phyloP scores from a whole-genome alignment of 2,797 vertebrate species.

The Myotis daubentonii region DNA sequence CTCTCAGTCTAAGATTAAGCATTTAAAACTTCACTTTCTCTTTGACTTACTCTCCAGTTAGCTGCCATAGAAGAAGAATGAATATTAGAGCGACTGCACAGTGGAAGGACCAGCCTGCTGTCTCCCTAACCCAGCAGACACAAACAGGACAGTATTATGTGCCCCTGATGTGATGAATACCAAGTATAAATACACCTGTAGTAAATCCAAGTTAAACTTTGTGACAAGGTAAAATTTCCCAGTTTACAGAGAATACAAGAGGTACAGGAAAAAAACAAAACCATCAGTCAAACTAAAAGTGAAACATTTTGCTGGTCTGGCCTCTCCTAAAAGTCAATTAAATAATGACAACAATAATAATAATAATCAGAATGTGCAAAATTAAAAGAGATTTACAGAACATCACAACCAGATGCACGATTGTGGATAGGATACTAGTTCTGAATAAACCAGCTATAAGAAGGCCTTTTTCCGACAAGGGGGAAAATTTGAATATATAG shows the following conservation, averaged over 20 bases:
- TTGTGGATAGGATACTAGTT: not conserved
- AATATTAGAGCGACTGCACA: not conserved
- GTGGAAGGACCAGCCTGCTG: not conserved
- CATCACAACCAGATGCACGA: not conserved
- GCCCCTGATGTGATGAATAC: not conserved
- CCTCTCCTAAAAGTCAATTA: not conserved
- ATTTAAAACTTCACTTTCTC: not conserved
- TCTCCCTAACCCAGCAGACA: not conserved
- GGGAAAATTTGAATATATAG: not conserved
- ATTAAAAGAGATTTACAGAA: not conserved
- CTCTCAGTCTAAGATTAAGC: not conserved
- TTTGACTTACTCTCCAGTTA: not conserved
- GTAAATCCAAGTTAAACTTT: not conserved
- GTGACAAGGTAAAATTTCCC: not conserved
- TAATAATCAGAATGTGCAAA: not conserved
- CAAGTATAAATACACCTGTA: not conserved
- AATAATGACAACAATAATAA: not conserved
- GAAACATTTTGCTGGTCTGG: not conserved
- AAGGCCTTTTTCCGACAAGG: not conserved
- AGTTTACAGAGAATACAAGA: not conserved
- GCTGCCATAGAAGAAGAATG: not conserved
- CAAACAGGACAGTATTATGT: rapidly evolving
- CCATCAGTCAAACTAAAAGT: not conserved
- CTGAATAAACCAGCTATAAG: not conserved
- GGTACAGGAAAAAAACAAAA: not conserved